These are phyloP conservation scores for Sphaerophoria taeniata DNA, from an alignment of 2,888 invertebrate genomes.

Conservation along the genomic window DNA sequence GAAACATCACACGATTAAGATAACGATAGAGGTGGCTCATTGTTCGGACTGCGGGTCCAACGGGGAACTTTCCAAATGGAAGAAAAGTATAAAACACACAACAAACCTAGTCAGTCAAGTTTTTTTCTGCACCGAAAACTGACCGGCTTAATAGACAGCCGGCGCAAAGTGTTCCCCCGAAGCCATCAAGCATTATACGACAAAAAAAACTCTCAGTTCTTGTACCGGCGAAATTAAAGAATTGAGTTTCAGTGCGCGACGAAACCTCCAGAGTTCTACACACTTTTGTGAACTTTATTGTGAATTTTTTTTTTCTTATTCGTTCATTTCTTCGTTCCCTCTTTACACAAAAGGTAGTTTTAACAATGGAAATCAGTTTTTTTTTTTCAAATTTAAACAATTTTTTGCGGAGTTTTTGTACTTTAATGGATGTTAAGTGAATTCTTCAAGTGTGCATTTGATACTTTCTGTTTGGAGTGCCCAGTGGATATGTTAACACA, in stretches of 20 bases:
- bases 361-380: background rate
- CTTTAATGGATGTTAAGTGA: background rate
- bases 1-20: constrained; percentile 47
- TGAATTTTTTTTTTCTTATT: constrained; percentile 14
- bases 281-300: constrained; percentile 42
- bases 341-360: constrained; percentile 9
- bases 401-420: background rate
- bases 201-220: constrained; percentile 12
- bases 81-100: constrained; percentile 49
- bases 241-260: constrained; percentile 54
- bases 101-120: constrained; percentile 58
- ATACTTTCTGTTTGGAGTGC: background rate
- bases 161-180: constrained; percentile 25
- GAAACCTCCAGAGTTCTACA: constrained; percentile 25
- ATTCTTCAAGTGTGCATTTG: background rate
- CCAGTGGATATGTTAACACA: background rate
- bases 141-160: constrained; percentile 51
- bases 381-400: background rate
- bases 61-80: background rate
- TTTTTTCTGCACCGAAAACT: constrained; percentile 46
- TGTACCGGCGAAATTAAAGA: constrained; percentile 25
- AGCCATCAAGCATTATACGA: constrained; percentile 13
- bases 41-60: constrained; percentile 11
- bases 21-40: constrained; percentile 49
- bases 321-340: background rate